A percentile compares a stretch with the other conserved stretches of the same genome.
Evolutionary conservation across 2,888 invertebrate genomes (phyloP).

Genomic region (Morpho deidamia): DNA sequence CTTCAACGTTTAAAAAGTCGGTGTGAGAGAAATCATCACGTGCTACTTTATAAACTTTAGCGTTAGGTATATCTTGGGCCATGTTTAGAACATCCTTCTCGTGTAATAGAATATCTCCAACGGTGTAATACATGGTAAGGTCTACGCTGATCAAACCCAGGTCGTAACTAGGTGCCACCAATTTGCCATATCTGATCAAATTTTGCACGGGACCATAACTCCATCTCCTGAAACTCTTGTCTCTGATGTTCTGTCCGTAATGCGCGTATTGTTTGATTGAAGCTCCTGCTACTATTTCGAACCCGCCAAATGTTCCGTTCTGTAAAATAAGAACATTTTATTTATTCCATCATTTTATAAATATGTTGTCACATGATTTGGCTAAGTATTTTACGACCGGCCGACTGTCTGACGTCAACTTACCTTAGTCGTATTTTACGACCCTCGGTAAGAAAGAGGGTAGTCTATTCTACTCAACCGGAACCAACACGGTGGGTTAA

Average conservation of each 20-base stretch:
- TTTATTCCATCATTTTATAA: too few species aligned
- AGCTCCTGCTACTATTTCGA: slow-evolving; percentile 24
- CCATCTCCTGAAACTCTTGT: slow-evolving; percentile 29
- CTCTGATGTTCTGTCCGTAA: slow-evolving; percentile 33
- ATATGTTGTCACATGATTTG: too few species aligned
- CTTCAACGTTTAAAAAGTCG: slow-evolving; percentile 26
- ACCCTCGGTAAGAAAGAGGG: too few species aligned
- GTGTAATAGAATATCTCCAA: slow-evolving; percentile 26
- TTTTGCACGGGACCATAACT: slow-evolving; percentile 27
- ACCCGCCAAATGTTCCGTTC: slow-evolving; percentile 24
- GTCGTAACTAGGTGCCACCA: slow-evolving; percentile 26
- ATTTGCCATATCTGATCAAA: slow-evolving; percentile 23
- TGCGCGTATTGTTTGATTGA: slow-evolving; percentile 33
- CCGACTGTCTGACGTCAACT: too few species aligned
- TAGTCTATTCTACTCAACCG: too few species aligned
- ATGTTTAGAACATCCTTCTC: slow-evolving; percentile 29
- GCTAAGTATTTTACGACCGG: too few species aligned
- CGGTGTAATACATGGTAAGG: slow-evolving; percentile 29
- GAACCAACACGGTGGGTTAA: too few species aligned
- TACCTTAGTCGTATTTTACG: too few species aligned
- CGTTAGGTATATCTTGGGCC: slow-evolving; percentile 27
- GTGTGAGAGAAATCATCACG: slow-evolving; percentile 27
- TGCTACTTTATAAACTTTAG: slow-evolving; percentile 21
- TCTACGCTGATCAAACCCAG: slow-evolving; percentile 24
- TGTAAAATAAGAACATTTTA: not conserved